Percentiles rank a stretch among this genome's conserved stretches.
These are phyloP conservation scores for Aulostomus chinensis DNA, from an alignment of 2,797 vertebrate species.

Conservation along the genomic window DNA sequence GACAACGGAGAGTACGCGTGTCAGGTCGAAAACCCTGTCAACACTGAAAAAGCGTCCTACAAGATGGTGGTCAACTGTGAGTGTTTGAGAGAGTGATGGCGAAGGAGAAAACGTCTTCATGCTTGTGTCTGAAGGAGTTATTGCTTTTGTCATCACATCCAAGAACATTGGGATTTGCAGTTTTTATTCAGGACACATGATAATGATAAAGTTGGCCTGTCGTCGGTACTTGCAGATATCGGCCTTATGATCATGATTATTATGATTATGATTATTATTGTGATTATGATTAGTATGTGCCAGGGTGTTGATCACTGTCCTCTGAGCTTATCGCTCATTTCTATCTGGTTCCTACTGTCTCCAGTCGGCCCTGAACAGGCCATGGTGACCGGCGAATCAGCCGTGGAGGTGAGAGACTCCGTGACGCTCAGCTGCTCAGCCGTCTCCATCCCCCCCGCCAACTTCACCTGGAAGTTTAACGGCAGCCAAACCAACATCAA, in stretches of 20 bases:
- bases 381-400: rapidly evolving
- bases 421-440: slow-evolving; percentile 41
- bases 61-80: slow-evolving; percentile 70
- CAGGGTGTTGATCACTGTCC: not conserved
- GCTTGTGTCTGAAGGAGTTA: not conserved
- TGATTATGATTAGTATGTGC: not conserved
- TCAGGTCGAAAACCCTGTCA: slow-evolving; percentile 53
- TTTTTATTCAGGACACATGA: too few species aligned
- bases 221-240: too few species aligned
- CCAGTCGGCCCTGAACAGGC: slow-evolving; percentile 71
- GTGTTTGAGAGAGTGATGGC: too few species aligned
- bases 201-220: too few species aligned
- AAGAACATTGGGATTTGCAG: too few species aligned
- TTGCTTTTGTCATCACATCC: too few species aligned
- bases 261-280: too few species aligned
- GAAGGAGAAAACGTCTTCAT: too few species aligned
- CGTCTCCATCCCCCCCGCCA: slow-evolving; percentile 47
- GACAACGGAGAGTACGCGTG: slow-evolving; percentile 69
- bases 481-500: rapidly evolving
- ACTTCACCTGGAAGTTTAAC: slow-evolving; percentile 73
- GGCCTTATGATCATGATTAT: too few species aligned
- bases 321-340: too few species aligned
- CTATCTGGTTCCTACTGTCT: not conserved
- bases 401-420: not conserved
- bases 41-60: not conserved